Evolutionary conservation across 2,888 invertebrate genomes (phyloP).

Genomic region (Drosophila acutilabella): DNA sequence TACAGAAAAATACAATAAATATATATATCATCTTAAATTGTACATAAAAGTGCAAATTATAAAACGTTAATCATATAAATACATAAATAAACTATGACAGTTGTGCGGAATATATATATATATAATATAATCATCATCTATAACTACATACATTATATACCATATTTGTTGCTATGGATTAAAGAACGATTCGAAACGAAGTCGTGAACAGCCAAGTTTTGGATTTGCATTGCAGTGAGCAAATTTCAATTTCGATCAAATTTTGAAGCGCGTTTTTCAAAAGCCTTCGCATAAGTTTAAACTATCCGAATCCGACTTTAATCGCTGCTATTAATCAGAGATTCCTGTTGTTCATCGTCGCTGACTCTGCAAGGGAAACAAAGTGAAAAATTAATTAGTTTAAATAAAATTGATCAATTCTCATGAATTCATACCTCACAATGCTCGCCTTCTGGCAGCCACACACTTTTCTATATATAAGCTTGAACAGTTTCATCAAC

Average conservation of each 20-base stretch:
- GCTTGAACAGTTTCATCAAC: constrained; percentile 86
- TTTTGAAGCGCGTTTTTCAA: constrained; percentile 59
- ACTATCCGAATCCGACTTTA: constrained; percentile 34
- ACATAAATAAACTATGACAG: constrained; percentile 1
- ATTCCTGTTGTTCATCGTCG: constrained; percentile 88
- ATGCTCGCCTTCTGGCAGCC: constrained; percentile 82
- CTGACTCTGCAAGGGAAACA: constrained; percentile 83
- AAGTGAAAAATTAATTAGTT: no score
- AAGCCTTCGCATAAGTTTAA: constrained; percentile 39
- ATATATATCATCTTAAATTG: constrained; percentile 55
- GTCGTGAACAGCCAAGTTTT: constrained; percentile 80
- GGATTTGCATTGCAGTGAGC: constrained; percentile 74
- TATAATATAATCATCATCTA: constrained; percentile 33
- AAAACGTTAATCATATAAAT: constrained; percentile 9
- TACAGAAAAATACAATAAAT: constrained; percentile 60
- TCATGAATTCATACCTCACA: constrained; percentile 76
- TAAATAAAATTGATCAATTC: not conserved
- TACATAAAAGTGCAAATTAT: constrained; percentile 69
- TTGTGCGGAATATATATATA: constrained; percentile 44
- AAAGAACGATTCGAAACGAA: constrained; percentile 82
- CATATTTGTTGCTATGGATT: constrained; percentile 54
- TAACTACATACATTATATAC: constrained; percentile 23
- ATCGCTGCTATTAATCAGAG: constrained; percentile 86
- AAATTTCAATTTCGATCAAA: constrained; percentile 39
- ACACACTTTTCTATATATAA: constrained; percentile 83